These are phyloP conservation scores for Petrolisthes cinctipes DNA, from an alignment of 2,888 invertebrate genomes.

Conservation along the genomic window DNA sequence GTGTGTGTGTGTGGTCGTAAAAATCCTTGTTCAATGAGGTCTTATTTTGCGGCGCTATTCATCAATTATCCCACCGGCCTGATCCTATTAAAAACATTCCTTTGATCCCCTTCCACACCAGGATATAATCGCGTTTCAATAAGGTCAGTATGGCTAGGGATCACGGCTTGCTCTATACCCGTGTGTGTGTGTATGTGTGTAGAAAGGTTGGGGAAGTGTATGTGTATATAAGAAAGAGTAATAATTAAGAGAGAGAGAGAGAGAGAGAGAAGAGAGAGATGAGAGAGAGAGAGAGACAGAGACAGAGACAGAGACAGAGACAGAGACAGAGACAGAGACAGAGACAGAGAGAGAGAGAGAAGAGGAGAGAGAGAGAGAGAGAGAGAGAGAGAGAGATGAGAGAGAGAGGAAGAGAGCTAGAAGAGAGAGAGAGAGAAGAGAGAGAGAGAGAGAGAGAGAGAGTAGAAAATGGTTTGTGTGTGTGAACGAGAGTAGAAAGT, in stretches of 20 bases:
- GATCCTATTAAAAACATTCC: conserved; percentile 21
- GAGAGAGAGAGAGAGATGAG: neutral
- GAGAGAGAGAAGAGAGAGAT: neutral
- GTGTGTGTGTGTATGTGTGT: neutral
- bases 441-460: neutral
- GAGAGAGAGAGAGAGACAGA: neutral
- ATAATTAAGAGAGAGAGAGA: neutral
- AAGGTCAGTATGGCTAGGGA: conserved; percentile 1
- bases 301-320: neutral
- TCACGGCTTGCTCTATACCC: neutral
- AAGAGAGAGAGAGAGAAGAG: neutral
- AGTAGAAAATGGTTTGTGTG: neutral
- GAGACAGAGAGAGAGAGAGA: neutral
- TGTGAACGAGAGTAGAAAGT: neutral
- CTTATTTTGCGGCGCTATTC: conserved; percentile 6
- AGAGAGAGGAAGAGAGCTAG: neutral
- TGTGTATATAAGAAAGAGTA: neutral
- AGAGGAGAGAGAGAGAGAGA: neutral
- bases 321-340: neutral
- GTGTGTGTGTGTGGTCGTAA: neutral
- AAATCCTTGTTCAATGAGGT: conserved; percentile 33
- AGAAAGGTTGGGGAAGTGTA: neutral
- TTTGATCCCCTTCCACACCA: conserved; percentile 19
- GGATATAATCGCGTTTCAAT: conserved; percentile 22
- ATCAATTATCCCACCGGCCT: conserved; percentile 26